These are phyloP conservation scores for Drosophila eugracilis DNA, from an alignment of 1,140 invertebrate genomes.

Conservation along the genomic window DNA sequence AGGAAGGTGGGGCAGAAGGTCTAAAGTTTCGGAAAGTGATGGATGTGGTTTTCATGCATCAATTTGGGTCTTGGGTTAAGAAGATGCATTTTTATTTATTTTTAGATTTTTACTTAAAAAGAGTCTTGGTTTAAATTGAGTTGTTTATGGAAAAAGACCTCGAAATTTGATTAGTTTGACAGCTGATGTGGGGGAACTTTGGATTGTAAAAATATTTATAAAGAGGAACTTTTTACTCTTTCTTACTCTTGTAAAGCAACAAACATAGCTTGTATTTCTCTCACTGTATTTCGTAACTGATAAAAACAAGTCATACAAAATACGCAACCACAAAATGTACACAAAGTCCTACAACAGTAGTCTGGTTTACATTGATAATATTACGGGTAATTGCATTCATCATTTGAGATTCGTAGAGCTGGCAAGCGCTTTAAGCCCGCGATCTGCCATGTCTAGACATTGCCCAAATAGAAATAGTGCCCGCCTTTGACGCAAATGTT, in stretches of 20 bases:
- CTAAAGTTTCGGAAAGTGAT: slow-evolving; percentile 2
- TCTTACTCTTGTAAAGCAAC: no score
- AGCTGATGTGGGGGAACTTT: no score
- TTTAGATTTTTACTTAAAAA: no score
- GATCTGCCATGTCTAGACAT: slow-evolving; percentile 52
- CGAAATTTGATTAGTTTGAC: no score
- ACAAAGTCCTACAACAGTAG: slow-evolving; percentile 18
- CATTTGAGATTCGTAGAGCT: slow-evolving; percentile 10
- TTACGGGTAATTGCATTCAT: slow-evolving; percentile 34
- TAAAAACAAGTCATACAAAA: slow-evolving; percentile 42
- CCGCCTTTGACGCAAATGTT: slow-evolving; percentile 40
- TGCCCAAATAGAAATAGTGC: slow-evolving; percentile 66
- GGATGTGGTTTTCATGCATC: not conserved
- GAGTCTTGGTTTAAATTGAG: not conserved
- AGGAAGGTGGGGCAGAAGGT: slow-evolving; percentile 10
- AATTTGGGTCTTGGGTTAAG: not conserved
- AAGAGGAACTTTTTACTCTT: no score
- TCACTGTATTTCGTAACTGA: slow-evolving; percentile 44
- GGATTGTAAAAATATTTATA: no score
- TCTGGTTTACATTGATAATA: slow-evolving; percentile 73
- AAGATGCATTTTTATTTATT: not conserved
- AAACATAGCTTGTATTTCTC: no score
- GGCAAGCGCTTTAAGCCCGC: slow-evolving; percentile 26
- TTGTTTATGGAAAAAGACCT: no score
- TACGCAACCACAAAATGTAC: slow-evolving; percentile 51